Conservation (phyloP, 2,888 invertebrate species). For the Peribatodes rhomboidaria region DNA sequence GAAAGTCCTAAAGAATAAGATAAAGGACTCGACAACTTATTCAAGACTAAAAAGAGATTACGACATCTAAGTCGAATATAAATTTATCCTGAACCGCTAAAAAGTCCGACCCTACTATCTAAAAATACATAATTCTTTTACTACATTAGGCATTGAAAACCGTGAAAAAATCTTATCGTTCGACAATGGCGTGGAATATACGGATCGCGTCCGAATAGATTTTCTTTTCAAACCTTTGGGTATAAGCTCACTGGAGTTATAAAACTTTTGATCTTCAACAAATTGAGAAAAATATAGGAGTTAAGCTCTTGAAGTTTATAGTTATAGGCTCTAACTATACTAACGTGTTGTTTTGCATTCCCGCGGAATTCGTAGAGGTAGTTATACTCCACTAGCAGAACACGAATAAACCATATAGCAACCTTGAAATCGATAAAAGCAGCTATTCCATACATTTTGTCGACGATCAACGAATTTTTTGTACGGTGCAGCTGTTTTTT, state of each 20-base stretch:
- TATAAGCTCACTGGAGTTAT: neutral
- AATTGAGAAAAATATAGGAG: no score
- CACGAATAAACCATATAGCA: no score
- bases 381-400: no score
- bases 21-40: neutral
- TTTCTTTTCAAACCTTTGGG: conserved; percentile 10
- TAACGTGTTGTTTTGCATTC: no score
- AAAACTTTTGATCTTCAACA: neutral
- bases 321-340: no score
- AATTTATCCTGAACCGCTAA: neutral
- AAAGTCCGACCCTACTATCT: conserved; percentile 17
- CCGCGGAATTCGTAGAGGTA: no score
- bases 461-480: no score
- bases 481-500: no score
- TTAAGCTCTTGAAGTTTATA: no score
- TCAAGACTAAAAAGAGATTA: conserved; percentile 14
- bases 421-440: no score
- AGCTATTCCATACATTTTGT: no score
- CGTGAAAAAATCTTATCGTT: conserved; percentile 22
- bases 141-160: conserved; percentile 29
- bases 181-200: conserved; percentile 12
- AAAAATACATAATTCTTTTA: conserved; percentile 36
- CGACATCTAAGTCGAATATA: conserved; percentile 15
- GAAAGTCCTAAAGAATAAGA: neutral
- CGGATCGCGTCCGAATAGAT: conserved; percentile 8